Evolutionary conservation across 2,113 vertebrate species (phyloP), one percentile per base, ranked within the genome.

Genomic region (Tenebrosternarchus preto): DNA sequence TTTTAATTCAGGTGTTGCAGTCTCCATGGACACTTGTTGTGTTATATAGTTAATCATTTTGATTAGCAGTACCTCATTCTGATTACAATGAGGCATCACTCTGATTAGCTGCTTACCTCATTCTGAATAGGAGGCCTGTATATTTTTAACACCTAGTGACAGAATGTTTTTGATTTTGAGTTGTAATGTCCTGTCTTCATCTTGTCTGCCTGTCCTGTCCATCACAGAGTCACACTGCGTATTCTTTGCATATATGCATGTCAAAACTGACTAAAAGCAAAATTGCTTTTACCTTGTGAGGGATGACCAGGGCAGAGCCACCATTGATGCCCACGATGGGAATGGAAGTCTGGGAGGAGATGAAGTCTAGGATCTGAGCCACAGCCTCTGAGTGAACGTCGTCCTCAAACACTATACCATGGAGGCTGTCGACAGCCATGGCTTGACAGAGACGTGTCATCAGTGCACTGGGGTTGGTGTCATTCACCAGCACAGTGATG

Each of bases 261-360:
- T 19, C 17, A 11, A 43, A 7, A 17, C 66, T 68, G 19, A 43
- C 22, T 56, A 53, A n/a, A n/a, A n/a, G 24, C 17, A 69, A 50
- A 76, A 53, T 84, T 9, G 43, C 43, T 50, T 85, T 85, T 91
- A 99, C 98, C 96, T 99, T 99, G 2, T 96, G 95, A 1, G 92
- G 94, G 59, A 99, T 95, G 88, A 98, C 97, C 79, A 98, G 94
- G 0, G 98, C 95, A 6, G 98, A 99, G 16, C 98, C 98, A 0
- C 98, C 96, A 0, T 96, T 98, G 92, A 99, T 97, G 87, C 98
- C 98, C 86, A 99, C 91, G 85, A 99, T 94, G 0, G 98, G 98
- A 82, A 96, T 93, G 1, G 94, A 91, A 0, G 96, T 97, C 91
- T 98, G 96, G 43, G 95, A 96, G 64, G 97, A 98, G 88, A 98